Conservation (phyloP, 2,797 vertebrate species). For the Tolypeutes matacus region DNA sequence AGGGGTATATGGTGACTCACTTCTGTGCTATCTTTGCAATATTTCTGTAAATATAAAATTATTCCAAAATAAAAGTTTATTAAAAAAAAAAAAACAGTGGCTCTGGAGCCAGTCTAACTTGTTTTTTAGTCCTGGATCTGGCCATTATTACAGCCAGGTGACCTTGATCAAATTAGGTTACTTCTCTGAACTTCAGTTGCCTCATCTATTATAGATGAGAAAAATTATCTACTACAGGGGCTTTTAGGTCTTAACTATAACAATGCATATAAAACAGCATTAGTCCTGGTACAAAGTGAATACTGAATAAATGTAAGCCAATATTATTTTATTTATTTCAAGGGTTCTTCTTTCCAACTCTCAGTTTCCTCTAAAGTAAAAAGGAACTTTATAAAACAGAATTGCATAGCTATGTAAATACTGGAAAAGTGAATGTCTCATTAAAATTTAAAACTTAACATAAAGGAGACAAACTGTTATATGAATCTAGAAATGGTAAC, state of each 20-base stretch:
- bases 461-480: constrained; percentile 41
- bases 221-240: background rate
- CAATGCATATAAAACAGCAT: constrained; percentile 34
- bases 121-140: background rate
- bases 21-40: background rate
- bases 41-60: constrained; percentile 18
- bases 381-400: constrained; percentile 66
- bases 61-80: background rate
- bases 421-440: constrained; percentile 57
- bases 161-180: constrained; percentile 48
- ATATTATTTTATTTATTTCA: constrained; percentile 38
- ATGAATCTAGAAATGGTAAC: constrained; percentile 45
- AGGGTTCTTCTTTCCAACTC: constrained; percentile 41
- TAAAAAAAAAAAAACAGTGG: constrained; percentile 10
- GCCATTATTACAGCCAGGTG: constrained; percentile 33
- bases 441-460: constrained; percentile 61
- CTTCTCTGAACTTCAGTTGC: constrained; percentile 47
- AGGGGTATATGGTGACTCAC: background rate
- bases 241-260: constrained; percentile 6
- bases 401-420: constrained; percentile 56
- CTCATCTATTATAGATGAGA: constrained; percentile 46
- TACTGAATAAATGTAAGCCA: constrained; percentile 17
- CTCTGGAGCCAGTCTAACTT: background rate
- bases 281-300: constrained; percentile 28
- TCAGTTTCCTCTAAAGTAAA: constrained; percentile 30